Evolutionary conservation across 1,140 invertebrate genomes (phyloP), one percentile per base, ranked within the genome.

Genomic region (Leptopilina boulardi): DNA sequence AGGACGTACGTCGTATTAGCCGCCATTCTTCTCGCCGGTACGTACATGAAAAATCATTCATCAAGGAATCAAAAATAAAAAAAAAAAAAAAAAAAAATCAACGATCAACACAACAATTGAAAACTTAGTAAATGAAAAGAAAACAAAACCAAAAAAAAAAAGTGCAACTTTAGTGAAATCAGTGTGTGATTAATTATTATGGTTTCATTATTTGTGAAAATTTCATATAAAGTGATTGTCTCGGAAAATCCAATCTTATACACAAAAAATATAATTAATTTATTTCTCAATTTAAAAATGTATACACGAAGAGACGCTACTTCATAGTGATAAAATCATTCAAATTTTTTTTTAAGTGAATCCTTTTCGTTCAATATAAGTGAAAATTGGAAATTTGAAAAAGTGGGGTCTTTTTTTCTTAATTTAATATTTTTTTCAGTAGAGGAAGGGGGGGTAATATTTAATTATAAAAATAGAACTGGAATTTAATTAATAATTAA

Each of bases 1-100:
- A 91, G 85, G 87, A 87, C 88, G 82, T 91, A 87, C 87, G 85
- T 87, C 84, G 88, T 89, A 80, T 86, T 91, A 83, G 88, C 88
- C 80, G 88, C 87, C 79, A 87, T 91, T 84, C 89, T 91, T 80
- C 82, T 90, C 85, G 89, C 87, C 88, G 90, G 90, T 91, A 91
- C 82, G 90, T 91, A 91, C 75, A 26, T 73, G 70, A 73, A 71
- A 38, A 73, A 73, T 74, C 56, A 30, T 59, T n/a, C 56, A 10
- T n/a, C n/a, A 23, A 59, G 59, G 59, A 34, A 66, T 59, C 59
- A 26, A 26, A 56, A n/a, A n/a, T n/a, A n/a, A n/a, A n/a, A n/a
- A n/a, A n/a, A n/a, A n/a, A n/a, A n/a, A n/a, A n/a, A n/a, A n/a
- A n/a, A n/a, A n/a, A n/a, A n/a, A 21, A 38, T 38, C 59, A 30